phyloP scores from a whole-genome alignment of 2,113 vertebrate genomes.

The Planiliza haematocheilus region DNA sequence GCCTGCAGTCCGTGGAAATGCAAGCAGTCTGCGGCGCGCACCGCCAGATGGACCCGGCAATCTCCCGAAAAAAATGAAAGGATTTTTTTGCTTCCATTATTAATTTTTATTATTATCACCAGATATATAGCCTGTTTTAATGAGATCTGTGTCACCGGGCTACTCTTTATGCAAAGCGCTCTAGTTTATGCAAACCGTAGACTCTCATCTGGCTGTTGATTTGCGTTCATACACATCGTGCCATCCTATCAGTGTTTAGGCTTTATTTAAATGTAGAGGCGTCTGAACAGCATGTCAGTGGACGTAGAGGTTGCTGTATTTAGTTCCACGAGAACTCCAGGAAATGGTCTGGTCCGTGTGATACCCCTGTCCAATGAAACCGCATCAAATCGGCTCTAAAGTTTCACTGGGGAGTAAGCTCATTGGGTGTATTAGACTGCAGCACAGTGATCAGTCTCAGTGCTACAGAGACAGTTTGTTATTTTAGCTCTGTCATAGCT shows the following conservation, averaged over 20 bases:
- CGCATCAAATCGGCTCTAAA: not conserved
- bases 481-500: constrained; percentile 46
- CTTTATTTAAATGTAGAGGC: not conserved
- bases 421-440: not conserved
- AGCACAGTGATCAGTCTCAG: not conserved
- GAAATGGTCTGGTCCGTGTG: not conserved
- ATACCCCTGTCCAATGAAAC: not conserved
- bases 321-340: not conserved
- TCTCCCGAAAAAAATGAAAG: constrained; percentile 72
- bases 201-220: constrained; percentile 37
- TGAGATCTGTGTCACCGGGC: constrained; percentile 56
- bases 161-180: constrained; percentile 60
- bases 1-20: constrained; percentile 82
- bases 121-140: constrained; percentile 69
- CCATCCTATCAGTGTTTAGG: not conserved
- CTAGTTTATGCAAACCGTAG: constrained; percentile 45
- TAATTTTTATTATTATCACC: constrained; percentile 65
- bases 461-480: constrained; percentile 32
- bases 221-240: constrained; percentile 20
- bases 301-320: not conserved
- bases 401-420: not conserved
- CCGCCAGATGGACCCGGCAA: constrained; percentile 81
- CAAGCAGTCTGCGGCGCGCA: constrained; percentile 75
- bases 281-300: not conserved
- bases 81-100: constrained; percentile 66